A percentile compares a stretch with the other conserved stretches of the same genome.
Evolutionary conservation across 2,888 invertebrate species (phyloP).

Genomic region (Phanerotoma sp.): DNA sequence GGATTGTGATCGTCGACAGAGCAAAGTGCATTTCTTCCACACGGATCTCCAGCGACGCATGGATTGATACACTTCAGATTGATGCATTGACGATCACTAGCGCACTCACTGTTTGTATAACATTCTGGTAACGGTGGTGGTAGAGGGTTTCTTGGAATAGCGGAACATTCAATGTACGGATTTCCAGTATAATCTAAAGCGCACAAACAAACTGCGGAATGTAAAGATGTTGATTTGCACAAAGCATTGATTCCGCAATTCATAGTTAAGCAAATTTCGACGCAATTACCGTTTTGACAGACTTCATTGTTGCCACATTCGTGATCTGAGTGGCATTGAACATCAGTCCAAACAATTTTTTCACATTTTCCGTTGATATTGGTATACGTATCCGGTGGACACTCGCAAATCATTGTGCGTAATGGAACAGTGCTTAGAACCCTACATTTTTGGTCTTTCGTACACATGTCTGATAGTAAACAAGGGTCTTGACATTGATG

Average conservation of each 20-base stretch:
- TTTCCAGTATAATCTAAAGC: slow-evolving; percentile 77
- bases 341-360: slow-evolving; percentile 45
- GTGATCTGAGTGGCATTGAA: slow-evolving; percentile 68
- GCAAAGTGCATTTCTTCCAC: slow-evolving; percentile 80
- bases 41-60: slow-evolving; percentile 68
- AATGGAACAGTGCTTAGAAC: slow-evolving; percentile 78
- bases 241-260: slow-evolving; percentile 82
- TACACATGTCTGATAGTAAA: slow-evolving; percentile 70
- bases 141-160: slow-evolving; percentile 45
- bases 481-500: slow-evolving; percentile 78
- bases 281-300: slow-evolving; percentile 74
- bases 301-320: slow-evolving; percentile 76
- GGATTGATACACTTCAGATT: slow-evolving; percentile 80
- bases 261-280: slow-evolving; percentile 76
- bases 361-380: slow-evolving; percentile 74
- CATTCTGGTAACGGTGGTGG: slow-evolving; percentile 65
- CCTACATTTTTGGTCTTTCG: slow-evolving; percentile 74
- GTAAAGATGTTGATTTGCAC: slow-evolving; percentile 70
- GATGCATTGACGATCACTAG: slow-evolving; percentile 71
- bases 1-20: slow-evolving; percentile 75
- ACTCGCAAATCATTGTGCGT: slow-evolving; percentile 83
- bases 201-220: slow-evolving; percentile 77
- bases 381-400: slow-evolving; percentile 78
- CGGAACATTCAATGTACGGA: slow-evolving; percentile 74
- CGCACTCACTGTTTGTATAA: slow-evolving; percentile 75